Evolutionary conservation across 2,888 invertebrate species (phyloP).

Genomic region (Panzeria rudis): DNA sequence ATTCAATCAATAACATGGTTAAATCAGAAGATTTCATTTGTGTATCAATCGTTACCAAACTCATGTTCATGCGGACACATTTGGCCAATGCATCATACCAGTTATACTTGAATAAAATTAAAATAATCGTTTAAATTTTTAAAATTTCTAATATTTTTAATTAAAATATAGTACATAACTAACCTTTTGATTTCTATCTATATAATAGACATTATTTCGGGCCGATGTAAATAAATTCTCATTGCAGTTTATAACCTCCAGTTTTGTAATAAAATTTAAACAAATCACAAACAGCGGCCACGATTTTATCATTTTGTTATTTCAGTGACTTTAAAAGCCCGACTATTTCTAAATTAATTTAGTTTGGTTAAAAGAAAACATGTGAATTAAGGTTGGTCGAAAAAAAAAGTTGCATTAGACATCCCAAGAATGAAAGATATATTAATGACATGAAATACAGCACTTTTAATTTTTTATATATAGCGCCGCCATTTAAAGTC

Average conservation of each 20-base stretch:
- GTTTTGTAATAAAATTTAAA: not conserved
- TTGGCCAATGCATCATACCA: not conserved
- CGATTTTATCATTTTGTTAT: not conserved
- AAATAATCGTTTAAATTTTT: slow-evolving; percentile 1
- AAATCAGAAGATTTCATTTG: not conserved
- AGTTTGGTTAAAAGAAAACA: not conserved
- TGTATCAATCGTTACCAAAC: slow-evolving; percentile 3
- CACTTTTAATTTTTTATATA: too few relatives aligned
- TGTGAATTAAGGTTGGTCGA: too few relatives aligned
- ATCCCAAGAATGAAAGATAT: too few relatives aligned
- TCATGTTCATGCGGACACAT: slow-evolving; percentile 14
- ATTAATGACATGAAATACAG: too few relatives aligned
- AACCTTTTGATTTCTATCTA: slow-evolving; percentile 2
- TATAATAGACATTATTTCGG: slow-evolving; percentile 2
- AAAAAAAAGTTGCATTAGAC: too few relatives aligned
- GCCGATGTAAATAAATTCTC: not conserved
- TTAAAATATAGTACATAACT: not conserved
- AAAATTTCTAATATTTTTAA: not conserved
- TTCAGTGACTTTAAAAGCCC: not conserved
- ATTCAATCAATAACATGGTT: not conserved
- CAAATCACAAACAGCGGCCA: not conserved
- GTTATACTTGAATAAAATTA: not conserved
- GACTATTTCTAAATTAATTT: not conserved
- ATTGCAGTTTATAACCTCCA: not conserved
- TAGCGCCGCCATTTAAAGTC: too few relatives aligned